phyloP scores from a whole-genome alignment of 2,797 vertebrate species.

The Strix occidentalis region DNA sequence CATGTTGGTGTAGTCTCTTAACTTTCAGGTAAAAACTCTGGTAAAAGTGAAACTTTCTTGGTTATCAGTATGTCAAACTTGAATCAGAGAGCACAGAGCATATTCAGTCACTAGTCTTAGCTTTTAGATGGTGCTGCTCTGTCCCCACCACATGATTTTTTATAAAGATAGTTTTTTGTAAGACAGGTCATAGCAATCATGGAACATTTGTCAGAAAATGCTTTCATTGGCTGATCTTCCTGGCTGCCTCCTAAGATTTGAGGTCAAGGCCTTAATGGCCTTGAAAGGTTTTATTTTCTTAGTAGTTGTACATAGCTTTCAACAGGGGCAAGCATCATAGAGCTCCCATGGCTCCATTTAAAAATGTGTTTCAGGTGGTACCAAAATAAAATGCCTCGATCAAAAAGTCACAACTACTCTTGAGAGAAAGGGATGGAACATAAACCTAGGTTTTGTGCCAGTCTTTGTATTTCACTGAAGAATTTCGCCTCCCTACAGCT shows the following conservation, averaged over 20 bases:
- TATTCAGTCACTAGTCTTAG: not conserved
- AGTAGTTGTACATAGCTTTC: not conserved
- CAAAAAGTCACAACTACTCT: conserved; percentile 31
- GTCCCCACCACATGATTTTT: not conserved
- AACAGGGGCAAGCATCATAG: not conserved
- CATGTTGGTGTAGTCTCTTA: not conserved
- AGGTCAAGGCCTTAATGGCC: not conserved
- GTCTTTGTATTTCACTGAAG: not conserved
- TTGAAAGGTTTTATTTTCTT: not conserved
- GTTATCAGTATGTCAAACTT: not conserved
- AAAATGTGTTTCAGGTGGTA: not conserved
- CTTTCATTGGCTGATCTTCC: not conserved
- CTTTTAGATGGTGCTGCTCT: not conserved
- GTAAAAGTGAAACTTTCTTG: not conserved
- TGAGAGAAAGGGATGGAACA: not conserved
- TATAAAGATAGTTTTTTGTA: not conserved
- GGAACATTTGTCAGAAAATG: not conserved
- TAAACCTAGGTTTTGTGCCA: not conserved
- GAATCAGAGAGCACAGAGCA: not conserved
- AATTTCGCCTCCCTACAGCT: not conserved
- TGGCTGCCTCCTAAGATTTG: not conserved
- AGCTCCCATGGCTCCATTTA: not conserved
- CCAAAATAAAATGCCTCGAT: conserved; percentile 47
- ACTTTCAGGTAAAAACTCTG: not conserved
- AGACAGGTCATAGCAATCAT: not conserved